Evolutionary conservation across 2,113 vertebrate genomes (phyloP), one percentile per base, ranked within the genome.

Genomic region (Oryzias javanicus): DNA sequence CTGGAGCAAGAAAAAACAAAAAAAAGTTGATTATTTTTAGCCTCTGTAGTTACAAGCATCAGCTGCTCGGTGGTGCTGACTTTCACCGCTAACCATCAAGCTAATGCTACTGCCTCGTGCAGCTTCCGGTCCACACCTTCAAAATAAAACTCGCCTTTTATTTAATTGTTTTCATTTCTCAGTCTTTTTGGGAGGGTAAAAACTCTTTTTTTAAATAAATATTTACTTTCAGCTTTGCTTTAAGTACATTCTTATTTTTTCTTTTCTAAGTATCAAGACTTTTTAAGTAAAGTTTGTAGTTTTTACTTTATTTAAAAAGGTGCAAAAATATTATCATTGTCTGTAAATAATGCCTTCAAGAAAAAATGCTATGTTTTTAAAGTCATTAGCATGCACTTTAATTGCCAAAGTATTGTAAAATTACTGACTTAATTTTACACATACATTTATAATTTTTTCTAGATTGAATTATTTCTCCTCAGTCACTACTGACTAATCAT

Each of bases 21-120:
- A 82, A 80, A 82, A 80, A 72, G 77, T 68, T 70, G 89, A 92
- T 93, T 98, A 98, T 98, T 97, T 98, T 98, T 97, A 97, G 95
- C 88, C 84, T 78, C 64, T 72, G 45, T 27, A 51, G 59, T 61
- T 22, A 44, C 29, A 82, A 81, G 89, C 85, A 90, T 93, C 95
- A 97, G 94, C 93, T 94, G 90, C 83, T 73, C 72, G 42, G 49
- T 59, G 45, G 61, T 64, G 90, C 90, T 55, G 70, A 27, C 42
- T 4, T 44, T 17, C 42, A 61, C 48, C n/a, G 68, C 16, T 13
- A 12, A 4, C 1, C 0, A 47, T 67, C 57, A 75, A 50, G 50
- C 7, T 24, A 10, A 49, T 14, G 0, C 0, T 0, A 12, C 0
- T 8, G 17, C 0, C 2, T 14, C 4, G 27, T 8, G 1, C 0